These are phyloP conservation scores for Serrognathus titanus DNA, from an alignment of 2,888 invertebrate species.

Conservation along the genomic window DNA sequence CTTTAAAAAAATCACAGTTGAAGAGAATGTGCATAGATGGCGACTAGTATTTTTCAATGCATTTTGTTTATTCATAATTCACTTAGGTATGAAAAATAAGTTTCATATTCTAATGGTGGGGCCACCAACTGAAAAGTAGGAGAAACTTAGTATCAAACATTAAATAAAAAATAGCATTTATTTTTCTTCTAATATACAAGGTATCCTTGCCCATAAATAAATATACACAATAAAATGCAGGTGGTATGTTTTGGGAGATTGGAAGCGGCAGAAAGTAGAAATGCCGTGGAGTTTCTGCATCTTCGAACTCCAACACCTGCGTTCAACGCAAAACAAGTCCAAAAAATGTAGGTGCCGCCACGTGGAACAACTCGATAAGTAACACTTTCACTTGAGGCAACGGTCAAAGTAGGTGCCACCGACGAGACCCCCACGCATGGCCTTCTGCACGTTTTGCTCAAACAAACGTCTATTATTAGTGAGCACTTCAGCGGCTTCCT, in stretches of 20 bases:
- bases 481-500: conserved; percentile 96
- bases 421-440: conserved; percentile 94
- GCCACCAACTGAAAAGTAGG: background rate
- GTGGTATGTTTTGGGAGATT: conserved; percentile 4
- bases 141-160: background rate
- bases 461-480: conserved; percentile 91
- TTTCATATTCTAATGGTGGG: too few relatives aligned
- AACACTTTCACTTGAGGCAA: conserved; percentile 78
- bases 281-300: conserved; percentile 1
- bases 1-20: too few relatives aligned
- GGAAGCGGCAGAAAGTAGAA: conserved; percentile 8
- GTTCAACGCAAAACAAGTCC: conserved; percentile 14
- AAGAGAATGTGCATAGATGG: too few relatives aligned
- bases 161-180: conserved; percentile 20
- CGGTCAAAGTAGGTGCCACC: conserved; percentile 93
- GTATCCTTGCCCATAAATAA: conserved; percentile 18
- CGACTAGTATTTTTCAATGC: too few relatives aligned
- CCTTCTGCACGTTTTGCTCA: conserved; percentile 93
- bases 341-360: conserved; percentile 11
- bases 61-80: too few relatives aligned
- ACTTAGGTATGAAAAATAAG: too few relatives aligned
- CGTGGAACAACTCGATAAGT: conserved; percentile 8
- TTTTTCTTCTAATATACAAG: conserved; percentile 20
- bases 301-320: conserved; percentile 13
- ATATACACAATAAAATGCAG: conserved; percentile 10